phyloP scores from a whole-genome alignment of 1,140 invertebrate species.

The Pseudomyrmex cubaensis region DNA sequence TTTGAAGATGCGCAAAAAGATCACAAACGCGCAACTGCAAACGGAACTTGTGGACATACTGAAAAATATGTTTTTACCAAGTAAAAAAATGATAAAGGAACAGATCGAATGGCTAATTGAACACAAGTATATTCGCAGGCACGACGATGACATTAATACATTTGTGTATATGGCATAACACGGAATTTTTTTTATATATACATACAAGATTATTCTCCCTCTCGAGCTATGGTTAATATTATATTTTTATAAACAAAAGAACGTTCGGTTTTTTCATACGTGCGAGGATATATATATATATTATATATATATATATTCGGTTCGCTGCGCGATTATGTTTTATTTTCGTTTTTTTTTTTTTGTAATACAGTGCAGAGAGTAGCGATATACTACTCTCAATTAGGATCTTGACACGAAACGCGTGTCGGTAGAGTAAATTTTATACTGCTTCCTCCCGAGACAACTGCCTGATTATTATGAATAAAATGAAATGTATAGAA shows the following conservation, averaged over 20 bases:
- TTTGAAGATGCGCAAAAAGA: slow-evolving; percentile 98
- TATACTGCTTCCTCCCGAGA: neutral
- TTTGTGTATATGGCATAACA: slow-evolving; percentile 98
- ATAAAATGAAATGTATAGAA: slow-evolving; percentile 41
- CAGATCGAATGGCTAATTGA: slow-evolving; percentile 99
- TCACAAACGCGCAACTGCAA: slow-evolving; percentile 97
- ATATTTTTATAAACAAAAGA: slow-evolving; percentile 77
- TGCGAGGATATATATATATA: slow-evolving; percentile 52
- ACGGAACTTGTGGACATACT: slow-evolving; percentile 98
- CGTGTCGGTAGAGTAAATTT: neutral
- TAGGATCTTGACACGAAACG: neutral
- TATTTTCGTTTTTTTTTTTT: slow-evolving; percentile 25
- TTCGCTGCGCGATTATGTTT: slow-evolving; percentile 15
- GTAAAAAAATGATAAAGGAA: slow-evolving; percentile 99
- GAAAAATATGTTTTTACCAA: slow-evolving; percentile 99
- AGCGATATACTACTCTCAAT: neutral
- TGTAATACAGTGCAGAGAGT: slow-evolving; percentile 35
- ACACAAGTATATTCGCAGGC: slow-evolving; percentile 98
- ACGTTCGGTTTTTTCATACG: slow-evolving; percentile 66
- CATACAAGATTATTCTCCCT: slow-evolving; percentile 55
- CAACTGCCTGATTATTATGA: slow-evolving; percentile 32
- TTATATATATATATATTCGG: slow-evolving; percentile 32
- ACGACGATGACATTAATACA: slow-evolving; percentile 98
- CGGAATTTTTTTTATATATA: slow-evolving; percentile 51
- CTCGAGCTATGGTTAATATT: slow-evolving; percentile 71